These are phyloP conservation scores for Parnassius mnemosyne DNA, from an alignment of 2,888 invertebrate species.

Conservation along the genomic window DNA sequence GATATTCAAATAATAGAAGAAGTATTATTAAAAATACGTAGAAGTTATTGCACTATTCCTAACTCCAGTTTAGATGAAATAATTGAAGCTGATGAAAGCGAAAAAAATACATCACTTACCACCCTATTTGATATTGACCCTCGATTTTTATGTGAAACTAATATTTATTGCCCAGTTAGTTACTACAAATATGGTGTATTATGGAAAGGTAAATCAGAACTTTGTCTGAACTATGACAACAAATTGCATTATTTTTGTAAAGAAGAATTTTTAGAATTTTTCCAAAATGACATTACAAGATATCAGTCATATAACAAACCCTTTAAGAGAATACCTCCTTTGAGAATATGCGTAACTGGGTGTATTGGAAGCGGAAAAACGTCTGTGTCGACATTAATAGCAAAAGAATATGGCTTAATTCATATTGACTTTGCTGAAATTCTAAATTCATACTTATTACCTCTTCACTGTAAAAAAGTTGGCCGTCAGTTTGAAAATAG, in stretches of 20 bases:
- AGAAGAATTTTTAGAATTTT: constrained; percentile 68
- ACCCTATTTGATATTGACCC: constrained; percentile 49
- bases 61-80: constrained; percentile 48
- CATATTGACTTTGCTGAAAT: constrained; percentile 72
- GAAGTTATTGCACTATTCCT: constrained; percentile 49
- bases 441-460: constrained; percentile 56
- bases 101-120: constrained; percentile 45
- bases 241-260: constrained; percentile 78
- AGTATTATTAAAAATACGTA: constrained; percentile 55
- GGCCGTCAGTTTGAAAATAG: constrained; percentile 66
- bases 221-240: constrained; percentile 71
- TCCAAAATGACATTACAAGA: constrained; percentile 69
- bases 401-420: constrained; percentile 77
- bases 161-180: constrained; percentile 82
- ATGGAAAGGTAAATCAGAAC: constrained; percentile 82
- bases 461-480: constrained; percentile 66
- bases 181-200: constrained; percentile 74
- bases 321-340: constrained; percentile 64
- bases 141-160: constrained; percentile 78
- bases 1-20: constrained; percentile 62
- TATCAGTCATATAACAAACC: constrained; percentile 72
- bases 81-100: constrained; percentile 43
- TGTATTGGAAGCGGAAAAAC: constrained; percentile 78
- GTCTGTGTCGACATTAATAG: constrained; percentile 67
- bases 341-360: constrained; percentile 81